phyloP scores from a whole-genome alignment of 2,113 vertebrate species.

The Eolophus roseicapilla region DNA sequence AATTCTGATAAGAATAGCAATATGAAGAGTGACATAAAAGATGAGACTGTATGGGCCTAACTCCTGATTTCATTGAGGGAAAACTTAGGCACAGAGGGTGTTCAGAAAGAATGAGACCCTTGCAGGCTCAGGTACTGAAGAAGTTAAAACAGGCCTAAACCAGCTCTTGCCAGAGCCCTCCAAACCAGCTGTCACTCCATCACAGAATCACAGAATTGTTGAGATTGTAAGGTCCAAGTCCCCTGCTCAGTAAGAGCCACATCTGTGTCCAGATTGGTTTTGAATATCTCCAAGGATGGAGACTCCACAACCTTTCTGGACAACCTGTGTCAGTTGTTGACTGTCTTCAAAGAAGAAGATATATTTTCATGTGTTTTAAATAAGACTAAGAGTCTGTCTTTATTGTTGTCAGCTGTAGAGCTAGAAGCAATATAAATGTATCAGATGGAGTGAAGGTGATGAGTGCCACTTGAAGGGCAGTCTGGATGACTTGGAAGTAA shows the following conservation, averaged over 20 bases:
- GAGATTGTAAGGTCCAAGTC: background rate
- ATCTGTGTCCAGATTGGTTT: background rate
- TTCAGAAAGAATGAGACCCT: background rate
- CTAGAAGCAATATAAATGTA: background rate
- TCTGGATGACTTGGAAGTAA: background rate
- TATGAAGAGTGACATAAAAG: background rate
- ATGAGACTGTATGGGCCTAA: background rate
- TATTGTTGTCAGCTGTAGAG: background rate
- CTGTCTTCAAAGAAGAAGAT: background rate
- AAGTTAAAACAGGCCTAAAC: background rate
- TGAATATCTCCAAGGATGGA: background rate
- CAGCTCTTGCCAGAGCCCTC: background rate
- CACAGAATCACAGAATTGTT: background rate
- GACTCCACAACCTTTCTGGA: background rate
- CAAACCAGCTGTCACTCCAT: background rate
- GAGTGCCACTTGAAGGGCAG: background rate
- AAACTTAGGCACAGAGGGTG: background rate
- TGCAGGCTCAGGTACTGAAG: background rate
- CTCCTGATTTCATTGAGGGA: background rate
- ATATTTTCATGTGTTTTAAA: background rate
- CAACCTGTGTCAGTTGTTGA: background rate
- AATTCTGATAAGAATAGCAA: background rate
- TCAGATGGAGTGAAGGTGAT: background rate
- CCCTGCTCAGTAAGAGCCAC: background rate
- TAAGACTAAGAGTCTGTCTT: background rate